A percentile compares a stretch with the other conserved stretches of the same genome.
Evolutionary conservation across 2,888 invertebrate genomes (phyloP).

Genomic region (Tetanocera ferruginea): DNA sequence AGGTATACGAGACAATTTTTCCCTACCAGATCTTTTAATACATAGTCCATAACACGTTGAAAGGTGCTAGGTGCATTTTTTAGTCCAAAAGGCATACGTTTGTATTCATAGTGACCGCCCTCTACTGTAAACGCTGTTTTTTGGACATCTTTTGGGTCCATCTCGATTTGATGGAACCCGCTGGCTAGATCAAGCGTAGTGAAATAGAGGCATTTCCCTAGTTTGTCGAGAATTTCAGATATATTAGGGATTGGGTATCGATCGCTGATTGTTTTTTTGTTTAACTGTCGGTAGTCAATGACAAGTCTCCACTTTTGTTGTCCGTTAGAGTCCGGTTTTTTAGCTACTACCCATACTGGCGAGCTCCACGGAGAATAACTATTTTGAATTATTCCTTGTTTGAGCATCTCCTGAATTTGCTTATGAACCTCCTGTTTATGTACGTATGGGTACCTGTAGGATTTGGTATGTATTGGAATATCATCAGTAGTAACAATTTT

Average conservation of each 20-base stretch:
- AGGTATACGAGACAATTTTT: constrained; percentile 37
- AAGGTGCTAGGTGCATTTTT: constrained; percentile 41
- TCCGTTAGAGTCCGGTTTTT: constrained; percentile 28
- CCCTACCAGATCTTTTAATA: constrained; percentile 32
- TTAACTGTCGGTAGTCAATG: constrained; percentile 35
- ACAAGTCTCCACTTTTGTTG: constrained; percentile 39
- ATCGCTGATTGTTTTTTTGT: constrained; percentile 28
- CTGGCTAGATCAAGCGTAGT: constrained; percentile 53
- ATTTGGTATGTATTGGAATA: constrained; percentile 19
- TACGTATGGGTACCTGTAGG: constrained; percentile 30
- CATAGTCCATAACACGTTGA: too few species aligned
- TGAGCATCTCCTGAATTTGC: constrained; percentile 34
- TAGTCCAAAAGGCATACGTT: constrained; percentile 46
- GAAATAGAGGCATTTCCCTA: constrained; percentile 19
- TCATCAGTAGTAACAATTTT: constrained; percentile 20
- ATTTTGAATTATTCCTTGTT: constrained; percentile 30
- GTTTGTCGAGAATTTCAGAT: constrained; percentile 26
- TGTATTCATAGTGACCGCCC: constrained; percentile 47
- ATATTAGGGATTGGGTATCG: constrained; percentile 33
- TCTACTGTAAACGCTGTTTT: constrained; percentile 50
- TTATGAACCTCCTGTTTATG: constrained; percentile 30
- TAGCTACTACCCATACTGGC: constrained; percentile 38
- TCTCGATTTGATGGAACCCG: constrained; percentile 60
- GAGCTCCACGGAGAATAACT: constrained; percentile 32
- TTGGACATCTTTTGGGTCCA: constrained; percentile 47